A percentile compares a stretch with the other conserved stretches of the same genome.
phyloP scores from a whole-genome alignment of 1,140 invertebrate genomes.

The Drosophila funebris region DNA sequence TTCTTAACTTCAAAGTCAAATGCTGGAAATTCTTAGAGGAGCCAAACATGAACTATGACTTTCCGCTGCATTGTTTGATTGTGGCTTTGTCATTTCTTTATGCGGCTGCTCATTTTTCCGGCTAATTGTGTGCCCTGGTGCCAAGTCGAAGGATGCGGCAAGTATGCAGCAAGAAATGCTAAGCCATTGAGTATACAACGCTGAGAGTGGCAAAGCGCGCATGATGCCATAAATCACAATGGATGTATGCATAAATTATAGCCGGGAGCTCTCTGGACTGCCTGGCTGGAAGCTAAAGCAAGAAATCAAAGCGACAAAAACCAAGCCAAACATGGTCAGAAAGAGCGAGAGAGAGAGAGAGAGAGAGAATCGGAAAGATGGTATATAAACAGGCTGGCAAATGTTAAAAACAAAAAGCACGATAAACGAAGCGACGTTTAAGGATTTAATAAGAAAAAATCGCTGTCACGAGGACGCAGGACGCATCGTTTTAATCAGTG shows the following conservation, averaged over 20 bases:
- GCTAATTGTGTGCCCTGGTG: conserved; percentile 70
- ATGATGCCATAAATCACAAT: conserved; percentile 72
- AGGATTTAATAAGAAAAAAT: conserved; percentile 79
- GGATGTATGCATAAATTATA: conserved; percentile 80
- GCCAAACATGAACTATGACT: conserved; percentile 34
- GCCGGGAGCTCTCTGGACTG: conserved; percentile 33
- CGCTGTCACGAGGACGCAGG: conserved; percentile 59
- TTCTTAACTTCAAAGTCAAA: background rate
- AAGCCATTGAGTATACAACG: conserved; percentile 55
- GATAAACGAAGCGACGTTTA: conserved; percentile 72
- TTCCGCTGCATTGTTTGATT: conserved; percentile 63
- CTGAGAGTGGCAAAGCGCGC: background rate
- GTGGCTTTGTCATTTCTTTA: conserved; percentile 49
- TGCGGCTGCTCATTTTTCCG: conserved; percentile 68
- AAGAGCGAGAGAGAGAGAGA: conserved; percentile 2
- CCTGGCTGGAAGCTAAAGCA: background rate
- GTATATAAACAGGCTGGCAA: conserved; percentile 12
- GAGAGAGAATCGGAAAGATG: background rate
- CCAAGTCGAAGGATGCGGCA: conserved; percentile 24
- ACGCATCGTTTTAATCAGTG: conserved; percentile 76
- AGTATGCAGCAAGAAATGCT: conserved; percentile 55
- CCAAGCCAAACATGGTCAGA: conserved; percentile 6
- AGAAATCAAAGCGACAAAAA: conserved; percentile 44
- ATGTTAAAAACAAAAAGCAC: conserved; percentile 65
- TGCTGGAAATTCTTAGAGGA: background rate